Evolutionary conservation across 2,797 vertebrate species (phyloP).

Genomic region (Steatocranus sp.): DNA sequence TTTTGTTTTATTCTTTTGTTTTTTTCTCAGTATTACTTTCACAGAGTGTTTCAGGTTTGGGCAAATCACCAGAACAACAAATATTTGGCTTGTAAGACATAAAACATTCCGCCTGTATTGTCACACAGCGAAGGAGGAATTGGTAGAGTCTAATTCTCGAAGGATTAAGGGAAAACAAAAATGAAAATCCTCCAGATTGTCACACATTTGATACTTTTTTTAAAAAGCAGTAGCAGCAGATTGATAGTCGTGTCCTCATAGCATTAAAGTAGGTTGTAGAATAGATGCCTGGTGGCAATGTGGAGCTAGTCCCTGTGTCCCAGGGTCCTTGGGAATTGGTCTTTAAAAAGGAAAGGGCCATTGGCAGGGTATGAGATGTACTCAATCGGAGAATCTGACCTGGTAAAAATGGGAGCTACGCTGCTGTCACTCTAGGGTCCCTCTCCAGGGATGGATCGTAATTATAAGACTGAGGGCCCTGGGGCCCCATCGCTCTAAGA

Average conservation of each 20-base stretch:
- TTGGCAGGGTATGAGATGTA: slow-evolving; percentile 62
- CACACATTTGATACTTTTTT: slow-evolving; percentile 22
- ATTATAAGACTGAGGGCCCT: slow-evolving; percentile 76
- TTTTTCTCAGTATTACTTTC: neutral
- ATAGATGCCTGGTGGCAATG: slow-evolving; percentile 70
- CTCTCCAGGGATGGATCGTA: slow-evolving; percentile 75
- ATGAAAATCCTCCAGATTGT: neutral
- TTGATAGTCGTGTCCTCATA: slow-evolving; percentile 16
- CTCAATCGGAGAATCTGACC: slow-evolving; percentile 72
- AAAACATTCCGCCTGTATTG: slow-evolving; percentile 1
- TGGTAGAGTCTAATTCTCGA: neutral
- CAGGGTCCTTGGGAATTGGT: slow-evolving; percentile 64
- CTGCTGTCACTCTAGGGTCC: slow-evolving; percentile 70
- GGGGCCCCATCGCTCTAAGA: slow-evolving; percentile 67
- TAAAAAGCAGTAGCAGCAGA: slow-evolving; percentile 11
- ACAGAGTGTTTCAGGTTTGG: neutral
- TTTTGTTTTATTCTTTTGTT: neutral
- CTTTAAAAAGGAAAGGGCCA: slow-evolving; percentile 76
- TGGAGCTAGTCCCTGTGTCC: slow-evolving; percentile 71
- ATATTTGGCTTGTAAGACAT: slow-evolving; percentile 47
- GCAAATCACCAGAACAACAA: slow-evolving; percentile 46
- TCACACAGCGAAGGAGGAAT: neutral
- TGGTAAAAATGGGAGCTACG: slow-evolving; percentile 76
- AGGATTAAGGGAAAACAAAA: neutral
- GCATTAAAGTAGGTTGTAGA: slow-evolving; percentile 63